Conservation (phyloP, 2,888 invertebrate species). For the Sclerodermus sp. region DNA sequence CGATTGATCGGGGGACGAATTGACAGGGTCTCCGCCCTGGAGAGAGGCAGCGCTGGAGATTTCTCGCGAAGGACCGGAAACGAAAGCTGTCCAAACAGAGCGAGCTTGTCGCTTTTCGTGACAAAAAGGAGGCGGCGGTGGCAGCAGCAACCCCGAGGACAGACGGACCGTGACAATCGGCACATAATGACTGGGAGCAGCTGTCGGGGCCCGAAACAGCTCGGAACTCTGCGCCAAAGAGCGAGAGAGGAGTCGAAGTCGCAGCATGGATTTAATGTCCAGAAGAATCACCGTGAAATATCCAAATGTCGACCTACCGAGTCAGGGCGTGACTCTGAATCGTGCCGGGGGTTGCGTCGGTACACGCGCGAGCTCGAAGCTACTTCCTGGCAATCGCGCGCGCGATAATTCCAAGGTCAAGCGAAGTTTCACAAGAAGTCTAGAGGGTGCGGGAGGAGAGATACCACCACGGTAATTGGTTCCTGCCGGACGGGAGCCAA, state of each 20-base stretch:
- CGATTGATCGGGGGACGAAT: too few species aligned
- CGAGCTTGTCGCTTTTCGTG: conserved; percentile 1
- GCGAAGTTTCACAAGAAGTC: too few species aligned
- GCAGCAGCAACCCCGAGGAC: background rate
- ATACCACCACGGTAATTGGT: too few species aligned
- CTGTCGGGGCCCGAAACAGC: background rate
- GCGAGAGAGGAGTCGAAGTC: background rate
- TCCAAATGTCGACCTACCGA: conserved; percentile 36
- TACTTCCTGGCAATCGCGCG: too few species aligned
- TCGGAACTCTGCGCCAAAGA: background rate
- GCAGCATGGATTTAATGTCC: conserved; percentile 44
- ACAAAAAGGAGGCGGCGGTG: conserved; percentile 15
- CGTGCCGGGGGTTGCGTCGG: too few species aligned
- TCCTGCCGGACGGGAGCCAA: too few species aligned
- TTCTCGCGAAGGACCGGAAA: conserved; percentile 17
- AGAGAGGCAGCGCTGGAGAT: conserved; percentile 3
- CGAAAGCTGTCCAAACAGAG: conserved; percentile 31
- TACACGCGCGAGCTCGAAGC: too few species aligned
- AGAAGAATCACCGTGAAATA: conserved; percentile 50
- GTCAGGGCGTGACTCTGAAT: conserved; percentile 45
- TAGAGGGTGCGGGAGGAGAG: too few species aligned
- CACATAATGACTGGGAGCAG: conserved; percentile 27
- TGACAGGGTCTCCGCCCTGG: background rate
- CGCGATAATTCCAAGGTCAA: too few species aligned
- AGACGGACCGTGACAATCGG: conserved; percentile 18